phyloP scores from a whole-genome alignment of 1,140 invertebrate species.

The Ridgeia piscesae region DNA sequence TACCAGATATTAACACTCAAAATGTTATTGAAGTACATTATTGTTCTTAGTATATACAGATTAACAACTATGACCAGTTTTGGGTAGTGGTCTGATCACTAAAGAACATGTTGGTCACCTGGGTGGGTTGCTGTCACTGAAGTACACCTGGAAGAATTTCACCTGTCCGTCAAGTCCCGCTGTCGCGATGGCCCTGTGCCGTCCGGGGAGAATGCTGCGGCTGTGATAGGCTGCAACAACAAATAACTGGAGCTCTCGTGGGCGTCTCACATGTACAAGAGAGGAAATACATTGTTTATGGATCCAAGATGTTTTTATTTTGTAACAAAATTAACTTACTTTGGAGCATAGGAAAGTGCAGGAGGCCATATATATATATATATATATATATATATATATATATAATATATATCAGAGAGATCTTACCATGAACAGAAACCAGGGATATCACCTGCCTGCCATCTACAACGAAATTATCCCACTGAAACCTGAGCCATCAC shows the following conservation, averaged over 20 bases:
- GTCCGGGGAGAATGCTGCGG: constrained; percentile 89
- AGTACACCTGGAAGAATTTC: constrained; percentile 83
- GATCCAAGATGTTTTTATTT: too few species aligned
- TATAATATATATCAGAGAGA: not conserved
- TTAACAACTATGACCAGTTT: constrained; percentile 48
- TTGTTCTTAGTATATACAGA: too few species aligned
- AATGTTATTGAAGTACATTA: too few species aligned
- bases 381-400: not conserved
- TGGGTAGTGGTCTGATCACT: constrained; percentile 41
- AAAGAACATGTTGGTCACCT: constrained; percentile 35
- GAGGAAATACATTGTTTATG: too few species aligned
- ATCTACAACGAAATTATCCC: too few species aligned
- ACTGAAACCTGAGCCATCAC: too few species aligned
- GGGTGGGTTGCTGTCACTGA: constrained; percentile 56
- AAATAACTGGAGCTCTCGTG: constrained; percentile 27
- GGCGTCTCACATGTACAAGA: not conserved
- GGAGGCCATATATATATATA: too few species aligned
- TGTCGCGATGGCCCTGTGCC: constrained; percentile 87
- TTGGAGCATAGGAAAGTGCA: too few species aligned
- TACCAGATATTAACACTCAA: too few species aligned
- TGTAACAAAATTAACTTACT: too few species aligned
- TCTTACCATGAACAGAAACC: too few species aligned
- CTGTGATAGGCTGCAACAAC: constrained; percentile 69
- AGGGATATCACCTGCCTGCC: too few species aligned
- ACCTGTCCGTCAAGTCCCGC: constrained; percentile 83